These are phyloP conservation scores for Hirtodrosophila duncani DNA, from an alignment of 2,888 invertebrate genomes.

Conservation along the genomic window DNA sequence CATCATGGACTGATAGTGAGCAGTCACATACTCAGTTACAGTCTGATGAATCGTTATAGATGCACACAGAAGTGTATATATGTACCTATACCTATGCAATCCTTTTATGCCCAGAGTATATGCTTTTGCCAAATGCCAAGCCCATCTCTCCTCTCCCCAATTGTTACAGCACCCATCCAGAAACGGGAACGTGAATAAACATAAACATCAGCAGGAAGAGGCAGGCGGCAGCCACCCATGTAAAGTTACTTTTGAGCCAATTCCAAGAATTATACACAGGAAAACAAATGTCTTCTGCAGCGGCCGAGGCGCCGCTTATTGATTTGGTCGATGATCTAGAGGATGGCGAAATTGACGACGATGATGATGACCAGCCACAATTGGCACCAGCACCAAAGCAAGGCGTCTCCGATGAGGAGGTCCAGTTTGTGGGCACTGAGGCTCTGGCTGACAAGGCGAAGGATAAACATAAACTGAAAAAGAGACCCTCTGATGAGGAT, in stretches of 20 bases:
- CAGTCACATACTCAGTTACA: conserved; percentile 32
- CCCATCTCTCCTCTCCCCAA: too few species aligned
- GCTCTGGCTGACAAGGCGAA: neutral
- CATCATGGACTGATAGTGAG: too few species aligned
- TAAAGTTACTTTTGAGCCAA: too few species aligned
- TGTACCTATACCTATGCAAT: neutral
- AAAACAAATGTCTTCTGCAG: conserved; percentile 41
- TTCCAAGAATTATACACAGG: too few species aligned
- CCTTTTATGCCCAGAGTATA: too few species aligned
- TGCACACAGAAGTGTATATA: conserved; percentile 4
- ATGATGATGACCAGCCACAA: conserved; percentile 78
- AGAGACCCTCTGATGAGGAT: conserved; percentile 36
- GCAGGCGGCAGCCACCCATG: too few species aligned
- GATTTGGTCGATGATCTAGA: conserved; percentile 84
- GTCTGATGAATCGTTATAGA: conserved; percentile 35
- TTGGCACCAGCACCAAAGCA: conserved; percentile 1
- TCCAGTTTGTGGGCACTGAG: conserved; percentile 37
- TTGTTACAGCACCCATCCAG: too few species aligned
- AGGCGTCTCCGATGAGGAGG: conserved; percentile 28
- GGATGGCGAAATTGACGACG: conserved; percentile 90
- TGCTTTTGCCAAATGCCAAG: too few species aligned
- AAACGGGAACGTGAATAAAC: too few species aligned
- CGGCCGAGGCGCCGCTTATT: conserved; percentile 31
- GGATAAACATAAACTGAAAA: too few species aligned
- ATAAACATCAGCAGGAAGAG: too few species aligned